phyloP scores from a whole-genome alignment of 2,888 invertebrate species.

The Megastigmus dorsalis region DNA sequence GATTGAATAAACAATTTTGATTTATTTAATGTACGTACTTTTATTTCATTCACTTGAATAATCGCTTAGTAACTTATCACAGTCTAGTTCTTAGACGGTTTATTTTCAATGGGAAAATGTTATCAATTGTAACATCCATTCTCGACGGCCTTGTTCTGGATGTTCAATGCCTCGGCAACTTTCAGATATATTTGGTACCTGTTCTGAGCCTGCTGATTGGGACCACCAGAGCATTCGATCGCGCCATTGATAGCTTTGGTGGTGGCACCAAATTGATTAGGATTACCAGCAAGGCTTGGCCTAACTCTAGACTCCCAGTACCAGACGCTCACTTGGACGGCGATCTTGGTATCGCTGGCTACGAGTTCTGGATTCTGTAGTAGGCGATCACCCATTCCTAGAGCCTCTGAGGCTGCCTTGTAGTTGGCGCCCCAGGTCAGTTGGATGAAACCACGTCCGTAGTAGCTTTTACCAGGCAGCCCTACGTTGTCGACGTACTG shows the following conservation, averaged over 20 bases:
- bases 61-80: too few species aligned
- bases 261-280: conserved; percentile 19
- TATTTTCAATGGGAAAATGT: too few species aligned
- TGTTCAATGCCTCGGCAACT: conserved; percentile 10
- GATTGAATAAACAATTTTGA: too few species aligned
- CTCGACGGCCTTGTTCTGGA: conserved; percentile 8
- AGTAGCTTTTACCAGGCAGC: conserved; percentile 27
- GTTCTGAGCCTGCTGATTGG: not conserved
- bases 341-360: not conserved
- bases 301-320: conserved; percentile 26
- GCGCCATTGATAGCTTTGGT: conserved; percentile 38
- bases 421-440: conserved; percentile 45
- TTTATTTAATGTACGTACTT: too few species aligned
- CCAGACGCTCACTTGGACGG: conserved; percentile 29
- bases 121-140: conserved; percentile 42
- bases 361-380: conserved; percentile 37
- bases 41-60: too few species aligned
- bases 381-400: conserved; percentile 31
- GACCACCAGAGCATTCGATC: not conserved
- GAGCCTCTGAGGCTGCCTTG: conserved; percentile 19
- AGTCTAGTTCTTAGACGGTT: too few species aligned
- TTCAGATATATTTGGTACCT: conserved; percentile 27
- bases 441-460: conserved; percentile 46
- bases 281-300: not conserved
- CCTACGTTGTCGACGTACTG: conserved; percentile 29